Conservation (phyloP, 2,113 vertebrate genomes). For the Neolamprologus modestus region DNA sequence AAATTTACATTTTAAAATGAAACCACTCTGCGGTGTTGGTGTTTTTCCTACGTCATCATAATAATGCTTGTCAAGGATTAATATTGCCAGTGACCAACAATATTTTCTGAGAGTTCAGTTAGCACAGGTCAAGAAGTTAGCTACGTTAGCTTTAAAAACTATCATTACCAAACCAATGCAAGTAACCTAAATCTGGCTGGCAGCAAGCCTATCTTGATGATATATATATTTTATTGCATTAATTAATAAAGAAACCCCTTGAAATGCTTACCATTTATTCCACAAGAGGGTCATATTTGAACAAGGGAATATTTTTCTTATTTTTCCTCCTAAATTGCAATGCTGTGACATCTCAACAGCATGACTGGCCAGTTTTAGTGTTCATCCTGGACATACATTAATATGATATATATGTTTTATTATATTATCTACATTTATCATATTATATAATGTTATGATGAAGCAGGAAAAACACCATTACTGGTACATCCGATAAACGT, state of each 20-base stretch:
- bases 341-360: not conserved
- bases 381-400: not conserved
- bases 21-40: not conserved
- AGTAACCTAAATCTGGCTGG: not conserved
- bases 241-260: fast-evolving
- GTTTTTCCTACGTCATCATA: not conserved
- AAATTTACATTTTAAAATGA: not conserved
- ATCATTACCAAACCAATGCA: not conserved
- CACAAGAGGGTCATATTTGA: not conserved
- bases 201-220: not conserved
- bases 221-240: not conserved
- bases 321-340: not conserved
- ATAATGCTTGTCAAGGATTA: not conserved
- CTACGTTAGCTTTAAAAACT: not conserved
- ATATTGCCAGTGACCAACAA: not conserved
- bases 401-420: not conserved
- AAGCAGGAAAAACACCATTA: not conserved
- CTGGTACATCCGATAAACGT: fast-evolving
- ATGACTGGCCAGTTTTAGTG: not conserved
- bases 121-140: not conserved
- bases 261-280: not conserved
- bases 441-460: not conserved
- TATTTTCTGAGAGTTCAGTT: not conserved
- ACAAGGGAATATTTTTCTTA: fast-evolving
- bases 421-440: not conserved